phyloP scores from a whole-genome alignment of 2,113 vertebrate genomes.

The Halcyon senegalensis region DNA sequence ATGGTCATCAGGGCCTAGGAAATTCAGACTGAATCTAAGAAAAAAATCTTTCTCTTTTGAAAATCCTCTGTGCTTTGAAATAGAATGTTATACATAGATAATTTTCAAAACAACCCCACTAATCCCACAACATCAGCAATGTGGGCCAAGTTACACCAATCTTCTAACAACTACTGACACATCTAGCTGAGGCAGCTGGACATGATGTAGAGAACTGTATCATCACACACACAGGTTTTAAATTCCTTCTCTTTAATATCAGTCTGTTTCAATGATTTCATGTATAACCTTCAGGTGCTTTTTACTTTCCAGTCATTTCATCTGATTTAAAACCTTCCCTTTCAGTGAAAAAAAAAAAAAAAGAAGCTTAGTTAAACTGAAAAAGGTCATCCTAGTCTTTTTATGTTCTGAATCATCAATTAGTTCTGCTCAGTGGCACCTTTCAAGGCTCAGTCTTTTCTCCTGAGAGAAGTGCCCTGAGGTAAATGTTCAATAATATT shows the following conservation, averaged over 20 bases:
- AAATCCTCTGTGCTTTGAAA: neutral
- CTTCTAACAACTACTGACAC: neutral
- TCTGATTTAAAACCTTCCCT: neutral
- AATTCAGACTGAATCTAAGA: neutral
- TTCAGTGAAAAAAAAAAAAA: neutral
- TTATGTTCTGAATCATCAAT: neutral
- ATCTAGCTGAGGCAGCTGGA: neutral
- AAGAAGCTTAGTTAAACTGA: neutral
- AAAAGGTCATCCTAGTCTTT: neutral
- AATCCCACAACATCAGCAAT: neutral
- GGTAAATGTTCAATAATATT: neutral
- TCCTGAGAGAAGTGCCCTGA: neutral
- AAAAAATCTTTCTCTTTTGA: neutral
- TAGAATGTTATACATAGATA: neutral
- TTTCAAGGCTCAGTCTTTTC: neutral
- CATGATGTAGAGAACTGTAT: neutral
- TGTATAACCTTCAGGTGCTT: neutral
- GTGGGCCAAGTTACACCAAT: neutral
- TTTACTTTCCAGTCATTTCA: neutral
- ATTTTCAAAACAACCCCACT: neutral
- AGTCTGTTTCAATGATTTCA: neutral
- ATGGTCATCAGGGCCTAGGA: neutral
- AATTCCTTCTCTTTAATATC: neutral
- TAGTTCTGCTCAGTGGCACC: neutral
- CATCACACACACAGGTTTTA: neutral